Evolutionary conservation across 2,888 invertebrate genomes (phyloP), one percentile per base, ranked within the genome.

Genomic region (Himalopsyche tibetana): DNA sequence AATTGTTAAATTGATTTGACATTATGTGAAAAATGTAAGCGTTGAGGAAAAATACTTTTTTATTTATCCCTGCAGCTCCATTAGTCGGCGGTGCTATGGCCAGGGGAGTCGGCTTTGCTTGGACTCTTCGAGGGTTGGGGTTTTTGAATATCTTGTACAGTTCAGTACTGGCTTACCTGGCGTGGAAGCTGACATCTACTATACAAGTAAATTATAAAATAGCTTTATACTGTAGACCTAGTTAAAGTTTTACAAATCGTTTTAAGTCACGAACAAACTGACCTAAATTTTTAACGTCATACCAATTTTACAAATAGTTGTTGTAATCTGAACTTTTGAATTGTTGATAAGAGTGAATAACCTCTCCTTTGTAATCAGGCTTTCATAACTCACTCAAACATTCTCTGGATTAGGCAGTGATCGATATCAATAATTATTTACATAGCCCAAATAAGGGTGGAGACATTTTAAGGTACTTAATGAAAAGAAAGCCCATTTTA

Each of bases 111-210:
- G 96, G 97, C 56, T 96, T 96, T 90, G 93, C 94, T 38, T 96
- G 96, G 95, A 92, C 97, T 15, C 96, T 97, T 94, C 93, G 96
- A 88, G 91, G 94, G 36, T 93, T 96, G 51, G 97, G 96, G 1
- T 91, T 96, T 40, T 90, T 95, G 17, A 97, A 96, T 91, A 91
- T 97, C 36, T 89, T 94, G 12, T 96, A 95, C 90, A 95, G 95
- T 88, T 96, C 96, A 0, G 90, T 96, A 56, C 91, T 96, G 86
- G 91, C 94, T 55, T 93, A 92, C 87, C 89, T 94, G 42, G 90
- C 90, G 2, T 87, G 89, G 86, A 88, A 87, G 84, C 63, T 88
- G n/a, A 89, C 85, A 82, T 86, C 89, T 11, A 82, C 80, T 79
- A 87, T 88, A 83, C 88, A 87, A 86, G 87, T 88, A 85, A 17